Percentiles rank a stretch among this genome's conserved stretches.
Evolutionary conservation across 2,113 vertebrate genomes (phyloP).

Genomic region (Clarias gariepinus): DNA sequence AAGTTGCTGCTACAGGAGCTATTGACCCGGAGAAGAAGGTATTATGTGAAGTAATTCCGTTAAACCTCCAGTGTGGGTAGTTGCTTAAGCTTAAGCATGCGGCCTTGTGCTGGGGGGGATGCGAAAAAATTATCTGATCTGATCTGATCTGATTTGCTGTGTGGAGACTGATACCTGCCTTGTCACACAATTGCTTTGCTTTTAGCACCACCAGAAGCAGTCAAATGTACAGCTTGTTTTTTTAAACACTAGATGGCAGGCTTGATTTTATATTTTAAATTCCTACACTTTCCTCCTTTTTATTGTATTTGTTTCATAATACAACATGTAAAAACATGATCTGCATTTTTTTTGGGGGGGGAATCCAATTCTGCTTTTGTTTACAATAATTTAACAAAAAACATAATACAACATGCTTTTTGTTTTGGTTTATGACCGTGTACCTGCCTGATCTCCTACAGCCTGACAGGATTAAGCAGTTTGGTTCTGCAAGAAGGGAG

Average conservation of each 20-base stretch:
- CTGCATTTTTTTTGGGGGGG: background rate
- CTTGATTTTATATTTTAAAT: slow-evolving; percentile 7
- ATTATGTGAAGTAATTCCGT: background rate
- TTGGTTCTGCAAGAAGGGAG: slow-evolving; percentile 63
- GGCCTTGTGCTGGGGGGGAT: background rate
- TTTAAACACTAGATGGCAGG: slow-evolving; percentile 26
- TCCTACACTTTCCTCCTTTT: background rate
- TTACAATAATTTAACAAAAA: background rate
- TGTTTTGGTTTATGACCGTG: slow-evolving; percentile 18
- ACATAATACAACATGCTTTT: background rate
- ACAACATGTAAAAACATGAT: background rate
- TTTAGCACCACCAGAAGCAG: slow-evolving; percentile 75
- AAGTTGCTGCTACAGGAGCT: slow-evolving; percentile 82
- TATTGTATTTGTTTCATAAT: background rate
- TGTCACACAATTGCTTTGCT: slow-evolving; percentile 37
- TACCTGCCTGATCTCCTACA: slow-evolving; percentile 58
- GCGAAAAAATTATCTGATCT: no score
- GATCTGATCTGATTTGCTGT: background rate
- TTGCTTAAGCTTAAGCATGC: no score
- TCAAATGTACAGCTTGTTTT: slow-evolving; percentile 59
- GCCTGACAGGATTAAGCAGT: slow-evolving; percentile 81
- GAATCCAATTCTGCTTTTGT: background rate
- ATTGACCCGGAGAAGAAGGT: slow-evolving; percentile 85
- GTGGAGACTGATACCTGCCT: background rate
- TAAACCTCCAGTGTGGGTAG: background rate